Evolutionary conservation across 2,113 vertebrate species (phyloP).

Genomic region (Montifringilla adamsi): DNA sequence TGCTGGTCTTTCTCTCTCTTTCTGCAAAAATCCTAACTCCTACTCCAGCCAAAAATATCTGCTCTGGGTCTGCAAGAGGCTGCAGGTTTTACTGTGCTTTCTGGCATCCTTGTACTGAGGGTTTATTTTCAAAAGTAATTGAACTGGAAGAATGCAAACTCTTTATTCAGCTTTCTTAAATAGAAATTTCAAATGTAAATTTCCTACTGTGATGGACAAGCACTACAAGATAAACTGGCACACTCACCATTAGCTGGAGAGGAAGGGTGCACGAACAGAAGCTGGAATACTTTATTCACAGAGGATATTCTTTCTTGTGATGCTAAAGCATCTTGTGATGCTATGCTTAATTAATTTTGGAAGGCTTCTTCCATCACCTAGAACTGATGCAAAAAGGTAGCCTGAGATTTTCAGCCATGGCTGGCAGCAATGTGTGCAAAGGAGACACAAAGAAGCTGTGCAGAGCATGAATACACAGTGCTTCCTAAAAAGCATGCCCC

Average conservation of each 20-base stretch:
- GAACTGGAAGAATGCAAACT: background rate
- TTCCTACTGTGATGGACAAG: background rate
- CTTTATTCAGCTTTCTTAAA: background rate
- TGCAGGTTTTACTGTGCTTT: background rate
- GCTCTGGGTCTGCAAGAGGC: background rate
- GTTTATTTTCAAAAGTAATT: background rate
- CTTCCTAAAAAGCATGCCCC: background rate
- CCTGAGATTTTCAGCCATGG: background rate
- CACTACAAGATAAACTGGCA: background rate
- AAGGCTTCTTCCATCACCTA: background rate
- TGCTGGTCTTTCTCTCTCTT: background rate
- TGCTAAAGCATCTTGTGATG: background rate
- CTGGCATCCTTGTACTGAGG: background rate
- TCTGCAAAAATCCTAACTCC: background rate
- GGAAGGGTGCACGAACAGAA: background rate
- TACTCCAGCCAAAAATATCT: background rate
- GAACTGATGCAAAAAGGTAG: background rate
- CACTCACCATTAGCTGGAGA: background rate
- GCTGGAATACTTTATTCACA: background rate
- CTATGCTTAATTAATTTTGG: background rate
- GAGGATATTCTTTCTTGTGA: background rate
- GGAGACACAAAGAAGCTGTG: background rate
- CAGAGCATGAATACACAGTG: fast-evolving
- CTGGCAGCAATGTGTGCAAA: background rate
- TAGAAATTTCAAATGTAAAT: background rate